These are phyloP conservation scores for Druon quercuslanigerum DNA, from an alignment of 1,140 invertebrate species.

Conservation along the genomic window DNA sequence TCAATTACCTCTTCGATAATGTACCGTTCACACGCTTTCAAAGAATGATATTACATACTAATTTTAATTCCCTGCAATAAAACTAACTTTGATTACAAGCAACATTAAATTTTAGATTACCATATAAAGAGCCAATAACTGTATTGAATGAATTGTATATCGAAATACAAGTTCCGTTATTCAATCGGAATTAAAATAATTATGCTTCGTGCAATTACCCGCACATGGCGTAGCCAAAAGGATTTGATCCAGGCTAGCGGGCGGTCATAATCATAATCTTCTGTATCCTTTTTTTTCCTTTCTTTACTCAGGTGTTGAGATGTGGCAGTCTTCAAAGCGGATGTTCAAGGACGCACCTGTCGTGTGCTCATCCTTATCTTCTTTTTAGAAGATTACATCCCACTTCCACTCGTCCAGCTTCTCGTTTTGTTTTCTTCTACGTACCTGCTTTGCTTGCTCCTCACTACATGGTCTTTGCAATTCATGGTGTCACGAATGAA, in stretches of 20 bases:
- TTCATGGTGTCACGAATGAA: slow-evolving; percentile 7
- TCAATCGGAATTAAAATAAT: slow-evolving; percentile 19
- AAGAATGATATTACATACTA: too few relatives aligned
- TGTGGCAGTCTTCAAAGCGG: slow-evolving; percentile 17
- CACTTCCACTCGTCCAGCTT: slow-evolving; percentile 13
- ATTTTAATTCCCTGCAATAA: too few relatives aligned
- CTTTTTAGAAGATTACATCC: slow-evolving; percentile 16
- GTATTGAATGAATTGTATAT: slow-evolving; percentile 11
- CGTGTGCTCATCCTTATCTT: slow-evolving; percentile 19
- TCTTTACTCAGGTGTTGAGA: slow-evolving; percentile 18
- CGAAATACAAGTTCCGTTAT: slow-evolving; percentile 23
- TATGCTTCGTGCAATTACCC: slow-evolving; percentile 7
- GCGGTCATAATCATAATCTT: slow-evolving; percentile 10
- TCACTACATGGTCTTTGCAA: not conserved
- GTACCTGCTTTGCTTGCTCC: not conserved
- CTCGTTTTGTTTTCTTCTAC: not conserved
- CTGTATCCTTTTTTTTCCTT: not conserved
- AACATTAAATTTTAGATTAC: too few relatives aligned
- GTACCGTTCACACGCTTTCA: too few relatives aligned
- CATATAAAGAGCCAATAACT: slow-evolving; percentile 1
- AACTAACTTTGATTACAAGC: too few relatives aligned
- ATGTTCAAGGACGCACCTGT: slow-evolving; percentile 27
- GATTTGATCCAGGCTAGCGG: slow-evolving; percentile 5
- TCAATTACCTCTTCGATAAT: not conserved
- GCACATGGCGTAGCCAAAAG: slow-evolving; percentile 10